Evolutionary conservation across 1,140 invertebrate genomes (phyloP), one percentile per base, ranked within the genome.

Genomic region (Venturia canescens): DNA sequence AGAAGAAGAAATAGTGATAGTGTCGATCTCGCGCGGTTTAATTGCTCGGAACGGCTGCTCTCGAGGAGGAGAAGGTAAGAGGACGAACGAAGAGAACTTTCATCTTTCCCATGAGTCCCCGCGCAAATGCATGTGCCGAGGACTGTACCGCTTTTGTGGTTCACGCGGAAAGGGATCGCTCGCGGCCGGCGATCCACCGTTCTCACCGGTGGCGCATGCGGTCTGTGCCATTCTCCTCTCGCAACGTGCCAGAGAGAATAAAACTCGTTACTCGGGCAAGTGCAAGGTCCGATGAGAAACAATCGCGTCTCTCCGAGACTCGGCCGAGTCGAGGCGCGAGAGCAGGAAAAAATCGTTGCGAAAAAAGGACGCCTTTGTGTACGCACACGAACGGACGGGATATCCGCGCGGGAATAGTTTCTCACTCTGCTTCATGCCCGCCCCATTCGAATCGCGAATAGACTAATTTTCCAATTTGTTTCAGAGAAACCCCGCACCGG

Each of bases 11-110:
- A 63, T 26, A 23, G 60, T 23, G 60, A 26, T 23, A 26, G 60
- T 23, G 84, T 83, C 84, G 84, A 90, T 90, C 83, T 87, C 86
- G 82, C 86, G 82, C 82, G 75, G 82, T 80, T 86, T 90, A 90
- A 90, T 90, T 90, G 86, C 84, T 88, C 82, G 86, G 84, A 87
- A 89, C 86, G 86, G n/a, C n/a, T n/a, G n/a, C n/a, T n/a, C 72
- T 53, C 53, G 38, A 38, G 27, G 72, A 74, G 23, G 21, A 48
- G 16, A 13, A 31, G 50, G 53, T 7, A 27, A 4, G 48, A 74
- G 6, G 71, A 18, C 3, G 71, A 53, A 74, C n/a, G 34, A 74
- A 80, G 83, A 80, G 79, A 85, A 89, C 86, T 88, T 89, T 89
- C 86, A 86, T 88, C 84, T 86, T 82, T 67, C 50, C 81, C 78